Evolutionary conservation across 2,888 invertebrate genomes (phyloP), one percentile per base, ranked within the genome.

Genomic region (Achlya flavicornis): DNA sequence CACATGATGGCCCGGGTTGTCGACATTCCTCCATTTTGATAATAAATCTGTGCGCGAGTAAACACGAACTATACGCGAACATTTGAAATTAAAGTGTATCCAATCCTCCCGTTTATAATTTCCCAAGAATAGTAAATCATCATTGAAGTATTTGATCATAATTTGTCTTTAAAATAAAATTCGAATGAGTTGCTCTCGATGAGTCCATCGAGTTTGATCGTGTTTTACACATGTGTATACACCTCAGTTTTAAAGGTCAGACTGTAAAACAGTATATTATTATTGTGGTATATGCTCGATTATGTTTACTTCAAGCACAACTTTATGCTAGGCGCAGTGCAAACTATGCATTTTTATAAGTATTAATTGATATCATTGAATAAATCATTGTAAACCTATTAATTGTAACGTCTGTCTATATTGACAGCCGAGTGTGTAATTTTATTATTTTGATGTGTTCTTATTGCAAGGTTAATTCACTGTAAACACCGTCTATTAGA

Each of bases 281-380:
- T 46, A 46, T 12, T 70, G 75, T 70, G 71, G 70, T 72, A 74
- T 76, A 75, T 74, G 74, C 72, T 75, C 68, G 66, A 26, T 26
- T 69, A 72, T 69, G 66, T 71, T 69, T 69, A 80, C 68, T 72
- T 79, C 66, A 82, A 83, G 88, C 88, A 89, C 89, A 88, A 87
- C 26, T 74, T 77, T 76, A 77, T 76, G 80, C 78, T 81, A 79
- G 79, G 86, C 83, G 86, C 83, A 83, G 80, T 84, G 77, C 75
- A 73, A 73, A 79, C 71, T 80, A 73, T 79, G 81, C 78, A 81
- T 84, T 81, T 80, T 82, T 75, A 74, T 80, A 43, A 63, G 58
- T 64, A 69, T 67, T 69, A 70, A 63, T 67, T 58, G 46, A 32
- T 65, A 64, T 66, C 63, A 62, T 46, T 64, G 60, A 67, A 48